These are phyloP conservation scores for Neoarius graeffei DNA, from an alignment of 2,113 vertebrate species.

Conservation along the genomic window DNA sequence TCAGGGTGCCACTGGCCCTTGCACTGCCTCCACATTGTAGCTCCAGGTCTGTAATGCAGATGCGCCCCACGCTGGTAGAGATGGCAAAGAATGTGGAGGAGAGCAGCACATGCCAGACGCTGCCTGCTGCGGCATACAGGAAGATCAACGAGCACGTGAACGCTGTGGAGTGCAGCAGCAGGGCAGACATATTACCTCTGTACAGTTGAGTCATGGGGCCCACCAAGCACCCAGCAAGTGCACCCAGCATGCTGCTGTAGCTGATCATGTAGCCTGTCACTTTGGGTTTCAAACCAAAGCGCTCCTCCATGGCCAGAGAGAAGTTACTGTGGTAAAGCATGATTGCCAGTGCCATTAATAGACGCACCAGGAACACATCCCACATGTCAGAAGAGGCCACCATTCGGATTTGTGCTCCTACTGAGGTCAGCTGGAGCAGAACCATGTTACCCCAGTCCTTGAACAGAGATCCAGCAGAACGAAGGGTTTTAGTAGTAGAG, in stretches of 20 bases:
- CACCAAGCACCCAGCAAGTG: conserved; percentile 82
- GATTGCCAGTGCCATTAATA: conserved; percentile 87
- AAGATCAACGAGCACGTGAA: conserved; percentile 81
- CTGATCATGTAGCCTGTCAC: conserved; percentile 86
- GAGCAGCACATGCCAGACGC: conserved; percentile 77
- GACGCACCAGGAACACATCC: conserved; percentile 87
- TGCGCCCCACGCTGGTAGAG: conserved; percentile 87
- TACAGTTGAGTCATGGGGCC: conserved; percentile 84
- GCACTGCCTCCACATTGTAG: conserved; percentile 78
- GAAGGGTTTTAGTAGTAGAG: neutral
- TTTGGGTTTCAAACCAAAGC: conserved; percentile 85
- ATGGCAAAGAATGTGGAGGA: conserved; percentile 87
- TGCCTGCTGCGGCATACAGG: conserved; percentile 74
- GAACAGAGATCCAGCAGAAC: conserved; percentile 5
- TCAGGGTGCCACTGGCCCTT: conserved; percentile 83
- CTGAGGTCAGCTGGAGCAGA: conserved; percentile 64
- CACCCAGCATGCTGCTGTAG: conserved; percentile 87
- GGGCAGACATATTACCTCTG: conserved; percentile 72
- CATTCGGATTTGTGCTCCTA: conserved; percentile 74
- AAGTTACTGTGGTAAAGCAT: conserved; percentile 95
- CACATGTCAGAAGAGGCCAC: conserved; percentile 84
- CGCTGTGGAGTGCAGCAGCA: conserved; percentile 84
- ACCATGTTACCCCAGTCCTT: conserved; percentile 47
- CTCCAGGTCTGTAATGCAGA: conserved; percentile 88
- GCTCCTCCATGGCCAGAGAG: conserved; percentile 89